Conservation (phyloP, 2,888 invertebrate genomes). For the Eledona agricola region DNA sequence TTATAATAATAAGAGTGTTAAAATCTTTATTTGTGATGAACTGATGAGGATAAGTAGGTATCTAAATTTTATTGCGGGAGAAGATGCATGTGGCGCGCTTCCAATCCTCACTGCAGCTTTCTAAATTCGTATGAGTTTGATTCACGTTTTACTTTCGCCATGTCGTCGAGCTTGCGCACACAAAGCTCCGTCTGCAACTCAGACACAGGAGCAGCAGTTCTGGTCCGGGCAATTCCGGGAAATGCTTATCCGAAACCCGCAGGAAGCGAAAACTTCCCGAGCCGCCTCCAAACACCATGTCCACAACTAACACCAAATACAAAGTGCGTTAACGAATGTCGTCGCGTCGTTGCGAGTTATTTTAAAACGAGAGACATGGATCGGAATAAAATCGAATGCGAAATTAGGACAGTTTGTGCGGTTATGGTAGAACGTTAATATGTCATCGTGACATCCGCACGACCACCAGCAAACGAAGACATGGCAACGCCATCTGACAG, state of each 20-base stretch:
- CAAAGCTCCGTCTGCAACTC: constrained; percentile 53
- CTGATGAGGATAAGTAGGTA: too few species aligned
- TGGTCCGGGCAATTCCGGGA: constrained; percentile 57
- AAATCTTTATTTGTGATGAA: too few species aligned
- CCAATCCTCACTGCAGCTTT: too few species aligned
- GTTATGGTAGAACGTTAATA: constrained; percentile 39
- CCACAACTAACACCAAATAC: constrained; percentile 27
- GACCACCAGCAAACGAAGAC: constrained; percentile 26
- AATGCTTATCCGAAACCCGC: constrained; percentile 37
- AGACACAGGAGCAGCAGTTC: constrained; percentile 50
- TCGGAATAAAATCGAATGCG: constrained; percentile 45
- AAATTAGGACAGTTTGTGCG: constrained; percentile 45
- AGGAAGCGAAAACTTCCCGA: constrained; percentile 15
- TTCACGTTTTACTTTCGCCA: constrained; percentile 24
- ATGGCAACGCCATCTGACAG: constrained; percentile 91
- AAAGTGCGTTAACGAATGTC: too few species aligned
- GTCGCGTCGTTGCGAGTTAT: constrained; percentile 36
- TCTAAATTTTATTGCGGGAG: too few species aligned
- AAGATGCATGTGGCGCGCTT: too few species aligned
- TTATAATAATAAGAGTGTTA: too few species aligned
- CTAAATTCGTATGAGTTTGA: too few species aligned
- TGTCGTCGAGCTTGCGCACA: constrained; percentile 47
- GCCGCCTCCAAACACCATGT: constrained; percentile 7
- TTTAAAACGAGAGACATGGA: constrained; percentile 47
- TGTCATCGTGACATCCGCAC: constrained; percentile 37